Evolutionary conservation across 2,797 vertebrate genomes (phyloP).

Genomic region (Rhadinocentrus ornatus): DNA sequence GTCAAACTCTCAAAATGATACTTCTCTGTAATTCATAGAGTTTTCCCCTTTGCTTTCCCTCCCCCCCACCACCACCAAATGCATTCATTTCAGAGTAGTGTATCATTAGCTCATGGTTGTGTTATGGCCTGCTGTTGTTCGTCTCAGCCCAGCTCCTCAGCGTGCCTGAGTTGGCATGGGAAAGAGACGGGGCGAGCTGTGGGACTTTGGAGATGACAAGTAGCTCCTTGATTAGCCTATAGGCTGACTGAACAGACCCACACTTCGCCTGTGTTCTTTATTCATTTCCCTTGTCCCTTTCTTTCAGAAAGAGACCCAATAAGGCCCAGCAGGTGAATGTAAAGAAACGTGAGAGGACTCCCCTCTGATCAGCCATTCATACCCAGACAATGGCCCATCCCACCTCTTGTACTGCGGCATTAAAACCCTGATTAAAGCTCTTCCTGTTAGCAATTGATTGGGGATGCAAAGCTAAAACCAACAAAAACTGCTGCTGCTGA

Average conservation of each 20-base stretch:
- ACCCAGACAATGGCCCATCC: slow-evolving; percentile 87
- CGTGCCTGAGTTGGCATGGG: slow-evolving; percentile 87
- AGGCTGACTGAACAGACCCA: slow-evolving; percentile 86
- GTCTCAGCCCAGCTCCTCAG: slow-evolving; percentile 84
- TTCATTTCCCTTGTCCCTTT: slow-evolving; percentile 89
- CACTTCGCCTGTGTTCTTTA: slow-evolving; percentile 88
- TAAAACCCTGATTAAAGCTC: slow-evolving; percentile 96
- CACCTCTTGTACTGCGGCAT: slow-evolving; percentile 89
- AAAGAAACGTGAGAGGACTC: slow-evolving; percentile 93
- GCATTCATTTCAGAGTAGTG: slow-evolving; percentile 61
- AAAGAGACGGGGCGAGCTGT: slow-evolving; percentile 81
- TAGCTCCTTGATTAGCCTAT: slow-evolving; percentile 89
- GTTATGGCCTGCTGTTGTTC: slow-evolving; percentile 81
- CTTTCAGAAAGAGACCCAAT: slow-evolving; percentile 97
- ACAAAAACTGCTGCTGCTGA: slow-evolving; percentile 86
- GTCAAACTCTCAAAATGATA: slow-evolving; percentile 33
- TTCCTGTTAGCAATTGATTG: slow-evolving; percentile 91
- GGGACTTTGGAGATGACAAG: slow-evolving; percentile 89
- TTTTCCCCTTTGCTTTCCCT: slow-evolving; percentile 20
- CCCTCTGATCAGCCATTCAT: slow-evolving; percentile 86
- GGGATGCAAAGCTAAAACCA: slow-evolving; percentile 93
- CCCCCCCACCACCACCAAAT: slow-evolving; percentile 25
- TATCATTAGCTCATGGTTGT: slow-evolving; percentile 89
- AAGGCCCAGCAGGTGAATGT: slow-evolving; percentile 98
- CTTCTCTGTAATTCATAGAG: slow-evolving; percentile 41